Conservation (phyloP, 2,113 vertebrate genomes). For the Deroptyus accipitrinus region DNA sequence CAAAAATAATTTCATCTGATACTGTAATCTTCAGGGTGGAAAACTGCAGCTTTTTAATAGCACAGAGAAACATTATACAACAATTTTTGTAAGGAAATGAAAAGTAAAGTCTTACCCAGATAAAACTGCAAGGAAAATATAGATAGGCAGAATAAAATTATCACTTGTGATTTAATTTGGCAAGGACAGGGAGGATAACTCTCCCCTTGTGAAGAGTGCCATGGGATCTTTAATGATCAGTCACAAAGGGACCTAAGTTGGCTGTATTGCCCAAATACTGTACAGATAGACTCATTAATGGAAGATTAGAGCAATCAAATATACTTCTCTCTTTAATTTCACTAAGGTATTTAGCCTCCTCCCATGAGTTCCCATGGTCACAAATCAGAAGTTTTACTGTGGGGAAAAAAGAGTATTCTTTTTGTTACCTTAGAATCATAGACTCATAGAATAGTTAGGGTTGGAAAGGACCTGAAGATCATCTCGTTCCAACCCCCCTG, state of each 20-base stretch:
- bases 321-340: neutral
- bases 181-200: neutral
- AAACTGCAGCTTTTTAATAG: neutral
- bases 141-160: conserved; percentile 39
- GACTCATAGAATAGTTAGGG: too few relatives aligned
- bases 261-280: neutral
- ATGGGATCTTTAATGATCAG: conserved; percentile 1
- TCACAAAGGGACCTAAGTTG: neutral
- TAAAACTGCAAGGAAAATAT: conserved; percentile 20
- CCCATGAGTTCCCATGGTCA: neutral
- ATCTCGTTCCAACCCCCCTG: too few relatives aligned
- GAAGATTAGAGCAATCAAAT: conserved; percentile 7
- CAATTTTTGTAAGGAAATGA: conserved; percentile 10
- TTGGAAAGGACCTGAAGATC: too few relatives aligned
- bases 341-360: neutral
- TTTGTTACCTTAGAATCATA: neutral
- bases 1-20: conserved; percentile 3
- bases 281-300: neutral
- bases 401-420: neutral
- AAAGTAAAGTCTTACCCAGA: conserved; percentile 26
- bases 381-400: neutral
- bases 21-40: neutral
- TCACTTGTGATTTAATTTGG: conserved; percentile 16
- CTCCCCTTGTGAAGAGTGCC: neutral
- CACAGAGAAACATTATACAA: neutral